Evolutionary conservation across 2,113 vertebrate genomes (phyloP), one percentile per base, ranked within the genome.

Genomic region (Anseranas semipalmata): DNA sequence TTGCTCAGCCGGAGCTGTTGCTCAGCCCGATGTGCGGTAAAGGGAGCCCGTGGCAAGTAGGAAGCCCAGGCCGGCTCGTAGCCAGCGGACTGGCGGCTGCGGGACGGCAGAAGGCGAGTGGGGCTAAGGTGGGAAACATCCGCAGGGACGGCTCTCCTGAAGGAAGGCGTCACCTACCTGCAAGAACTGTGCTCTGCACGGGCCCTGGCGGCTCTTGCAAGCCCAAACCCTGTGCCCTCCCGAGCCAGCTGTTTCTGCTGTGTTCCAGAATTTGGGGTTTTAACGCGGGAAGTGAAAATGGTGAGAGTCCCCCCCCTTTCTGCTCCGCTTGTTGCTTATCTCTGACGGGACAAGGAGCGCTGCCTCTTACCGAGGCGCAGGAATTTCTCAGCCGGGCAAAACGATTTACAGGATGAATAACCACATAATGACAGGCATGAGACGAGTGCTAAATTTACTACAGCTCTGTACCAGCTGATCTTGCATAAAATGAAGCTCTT

Each of bases 371-470:
- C 35, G 45, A 82, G 48, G 65, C 71, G 72, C 71, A 27, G 41
- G 75, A 43, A 81, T 65, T 87, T 82, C 45, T 89, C 73, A 53
- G 48, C 18, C 52, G 46, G 65, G 37, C 1, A 0, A 90, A 89
- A 71, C 50, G 33, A 95, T 87, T 81, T 94, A 60, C 82, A 91
- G 85, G 37, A 85, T 80, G 41, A 94, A 81, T 85, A 89, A 87
- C 80, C 92, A 70, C 70, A 52, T 94, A 92, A 78, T 63, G 43
- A 93, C 1, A 5, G 56, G 53, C 58, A 50, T 75, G 52, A 84
- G 79, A 37, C 77, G 53, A 96, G 58, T 50, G 86, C 96, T 97
- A 94, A 95, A 93, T 96, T 95, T 96, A 70, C 58, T 85, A 67
- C 68, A 78, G 39, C 21, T 68, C 60, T 45, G 35, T n/a, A 50